phyloP scores from a whole-genome alignment of 2,888 invertebrate genomes.

The Mongoloraphidia duomilia region DNA sequence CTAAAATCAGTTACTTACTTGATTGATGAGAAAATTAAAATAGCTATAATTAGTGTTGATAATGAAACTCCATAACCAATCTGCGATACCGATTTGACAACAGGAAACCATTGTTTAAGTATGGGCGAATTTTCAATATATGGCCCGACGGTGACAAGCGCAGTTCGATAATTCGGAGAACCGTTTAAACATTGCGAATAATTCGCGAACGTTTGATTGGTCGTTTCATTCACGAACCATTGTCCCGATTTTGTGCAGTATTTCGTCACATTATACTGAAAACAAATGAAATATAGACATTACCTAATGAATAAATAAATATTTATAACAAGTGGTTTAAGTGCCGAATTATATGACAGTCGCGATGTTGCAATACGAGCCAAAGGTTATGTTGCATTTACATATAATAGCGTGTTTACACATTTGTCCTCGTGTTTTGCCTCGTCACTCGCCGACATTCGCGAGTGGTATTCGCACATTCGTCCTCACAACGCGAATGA shows the following conservation, averaged over 20 bases:
- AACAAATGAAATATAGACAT: slow-evolving; percentile 10
- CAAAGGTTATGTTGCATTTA: too few relatives aligned
- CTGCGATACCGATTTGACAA: slow-evolving; percentile 35
- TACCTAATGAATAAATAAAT: neutral
- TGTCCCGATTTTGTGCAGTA: slow-evolving; percentile 32
- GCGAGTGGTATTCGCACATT: too few relatives aligned
- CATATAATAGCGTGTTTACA: too few relatives aligned
- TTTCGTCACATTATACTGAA: slow-evolving; percentile 30
- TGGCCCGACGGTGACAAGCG: slow-evolving; percentile 19
- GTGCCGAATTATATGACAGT: too few relatives aligned
- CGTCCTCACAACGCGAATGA: too few relatives aligned
- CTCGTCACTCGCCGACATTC: too few relatives aligned
- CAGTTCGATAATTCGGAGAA: slow-evolving; percentile 17
- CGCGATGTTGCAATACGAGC: too few relatives aligned
- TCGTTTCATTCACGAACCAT: slow-evolving; percentile 29
- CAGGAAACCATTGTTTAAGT: slow-evolving; percentile 31
- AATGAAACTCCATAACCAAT: slow-evolving; percentile 40
- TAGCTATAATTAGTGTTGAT: slow-evolving; percentile 32
- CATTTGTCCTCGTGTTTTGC: too few relatives aligned
- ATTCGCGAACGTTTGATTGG: slow-evolving; percentile 31
- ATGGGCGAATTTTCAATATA: slow-evolving; percentile 18
- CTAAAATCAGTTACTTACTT: slow-evolving; percentile 27
- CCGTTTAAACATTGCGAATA: slow-evolving; percentile 30
- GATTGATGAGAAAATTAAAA: slow-evolving; percentile 35
- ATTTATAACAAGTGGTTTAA: too few relatives aligned